A percentile compares a stretch with the other conserved stretches of the same genome.
phyloP scores from a whole-genome alignment of 2,888 invertebrate genomes.

The Rhopalosiphum nymphaeae region DNA sequence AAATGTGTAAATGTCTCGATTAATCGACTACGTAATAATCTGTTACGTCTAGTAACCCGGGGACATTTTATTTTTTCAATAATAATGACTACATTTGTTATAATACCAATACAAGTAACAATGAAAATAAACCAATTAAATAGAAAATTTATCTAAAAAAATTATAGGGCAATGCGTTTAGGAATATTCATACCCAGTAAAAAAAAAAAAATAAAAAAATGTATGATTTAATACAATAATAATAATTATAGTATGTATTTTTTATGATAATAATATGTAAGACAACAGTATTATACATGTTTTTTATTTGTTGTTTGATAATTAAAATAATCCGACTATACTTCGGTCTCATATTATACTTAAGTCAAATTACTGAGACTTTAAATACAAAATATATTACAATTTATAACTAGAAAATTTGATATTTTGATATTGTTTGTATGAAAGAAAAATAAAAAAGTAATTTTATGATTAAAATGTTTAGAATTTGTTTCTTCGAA shows the following conservation, averaged over 20 bases:
- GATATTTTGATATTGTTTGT: not conserved
- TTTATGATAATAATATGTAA: not conserved
- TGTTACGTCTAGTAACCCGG: not conserved
- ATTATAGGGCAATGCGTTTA: not conserved
- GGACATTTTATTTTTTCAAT: not conserved
- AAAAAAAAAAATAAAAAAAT: not conserved
- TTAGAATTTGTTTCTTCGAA: not conserved
- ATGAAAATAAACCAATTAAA: not conserved
- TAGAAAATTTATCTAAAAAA: not conserved
- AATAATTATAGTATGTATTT: not conserved
- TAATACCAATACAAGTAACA: not conserved
- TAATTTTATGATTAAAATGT: slow-evolving; percentile 21
- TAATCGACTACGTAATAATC: not conserved
- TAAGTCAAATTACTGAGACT: not conserved
- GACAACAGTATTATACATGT: not conserved
- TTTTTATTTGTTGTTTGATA: not conserved
- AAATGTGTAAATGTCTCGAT: not conserved
- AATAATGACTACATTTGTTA: not conserved
- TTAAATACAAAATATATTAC: not conserved
- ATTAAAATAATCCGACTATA: not conserved
- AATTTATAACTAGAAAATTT: not conserved
- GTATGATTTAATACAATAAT: not conserved
- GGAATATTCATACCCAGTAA: not conserved
- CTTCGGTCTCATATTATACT: not conserved
- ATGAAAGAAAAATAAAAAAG: not conserved